Base-by-base conservation (phyloP, 2,888 invertebrate species). In the Tethea ocularis region DNA sequence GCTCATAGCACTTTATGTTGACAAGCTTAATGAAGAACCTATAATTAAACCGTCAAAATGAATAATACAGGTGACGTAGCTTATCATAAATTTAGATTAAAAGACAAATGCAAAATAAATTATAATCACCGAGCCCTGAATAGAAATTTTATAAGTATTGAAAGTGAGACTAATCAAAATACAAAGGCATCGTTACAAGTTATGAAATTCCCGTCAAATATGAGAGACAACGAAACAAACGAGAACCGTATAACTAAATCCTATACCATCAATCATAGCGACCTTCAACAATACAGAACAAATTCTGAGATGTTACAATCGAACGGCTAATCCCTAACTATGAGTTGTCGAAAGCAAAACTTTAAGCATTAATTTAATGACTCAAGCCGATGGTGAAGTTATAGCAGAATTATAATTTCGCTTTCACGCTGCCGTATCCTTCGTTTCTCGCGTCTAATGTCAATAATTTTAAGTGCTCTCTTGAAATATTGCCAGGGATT, bases 401-500 rank as follows among this genome's bases (percentile, higher is more conserved):
- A 63, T 59, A 59, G 61, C 64, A 55, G 60, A 67, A 74, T 75
- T 72, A 73, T 71, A 77, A 74, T 74, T 46, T 73, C 61, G 70
- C 69, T 68, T 69, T 61, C 58, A 29, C 57, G 51, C 33, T 22
- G 63, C 68, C 66, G 64, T 68, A 69, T 72, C 67, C 70, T 68
- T 69, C 69, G 69, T 72, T 75, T 72, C 71, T 64, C 72, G 69
- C 65, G 64, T 76, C 74, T 75, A 72, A 74, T 78, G 80, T 82
- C 80, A 80, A 82, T 80, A 79, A 80, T 77, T 76, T 82, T 84
- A 84, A 86, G 87, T 85, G 84, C 83, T 84, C 80, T 82, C 80
- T 85, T 86, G 86, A 87, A 85, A 83, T 85, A 86, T 80, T 86
- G 85, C 86, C 86, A 85, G 78, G 63, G 74, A 68, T 46, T 72